Conservation (phyloP, 2,888 invertebrate species). For the Taphrorychus bicolor region DNA sequence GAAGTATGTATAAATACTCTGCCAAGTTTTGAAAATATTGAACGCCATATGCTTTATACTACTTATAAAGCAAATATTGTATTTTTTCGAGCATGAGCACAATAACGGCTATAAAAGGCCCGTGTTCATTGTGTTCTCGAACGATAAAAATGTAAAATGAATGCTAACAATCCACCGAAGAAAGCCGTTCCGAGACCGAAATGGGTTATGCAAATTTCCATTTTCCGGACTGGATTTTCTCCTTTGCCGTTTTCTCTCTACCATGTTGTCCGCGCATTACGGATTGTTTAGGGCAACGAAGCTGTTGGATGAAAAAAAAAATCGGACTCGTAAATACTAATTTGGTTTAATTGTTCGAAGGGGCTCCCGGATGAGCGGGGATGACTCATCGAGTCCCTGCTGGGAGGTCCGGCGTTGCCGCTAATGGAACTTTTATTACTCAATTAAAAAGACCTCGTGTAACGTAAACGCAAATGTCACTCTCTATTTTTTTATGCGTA, state of each 20-base stretch:
- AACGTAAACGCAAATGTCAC: too few species aligned
- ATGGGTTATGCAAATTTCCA: slow-evolving; percentile 14
- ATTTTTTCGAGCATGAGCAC: not conserved
- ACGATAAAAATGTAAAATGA: slow-evolving; percentile 23
- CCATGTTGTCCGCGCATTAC: not conserved
- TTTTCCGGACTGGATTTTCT: slow-evolving; percentile 1
- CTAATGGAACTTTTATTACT: not conserved
- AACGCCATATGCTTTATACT: too few species aligned
- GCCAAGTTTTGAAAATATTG: too few species aligned
- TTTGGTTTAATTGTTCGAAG: not conserved
- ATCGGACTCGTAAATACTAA: not conserved
- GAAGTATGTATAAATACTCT: too few species aligned
- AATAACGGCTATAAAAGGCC: not conserved
- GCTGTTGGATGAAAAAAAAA: not conserved
- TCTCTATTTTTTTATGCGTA: too few species aligned
- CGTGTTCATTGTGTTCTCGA: slow-evolving; percentile 9
- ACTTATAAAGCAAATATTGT: not conserved
- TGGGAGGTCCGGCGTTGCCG: slow-evolving; percentile 11
- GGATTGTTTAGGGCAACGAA: not conserved
- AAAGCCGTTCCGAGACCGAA: slow-evolving; percentile 7
- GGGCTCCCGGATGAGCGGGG: not conserved
- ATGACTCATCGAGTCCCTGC: not conserved
- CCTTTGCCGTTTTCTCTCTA: not conserved
- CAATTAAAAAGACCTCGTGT: not conserved
- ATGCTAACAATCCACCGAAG: slow-evolving; percentile 12